Evolutionary conservation across 2,113 vertebrate genomes (phyloP).

Genomic region (Syngnathus floridae): DNA sequence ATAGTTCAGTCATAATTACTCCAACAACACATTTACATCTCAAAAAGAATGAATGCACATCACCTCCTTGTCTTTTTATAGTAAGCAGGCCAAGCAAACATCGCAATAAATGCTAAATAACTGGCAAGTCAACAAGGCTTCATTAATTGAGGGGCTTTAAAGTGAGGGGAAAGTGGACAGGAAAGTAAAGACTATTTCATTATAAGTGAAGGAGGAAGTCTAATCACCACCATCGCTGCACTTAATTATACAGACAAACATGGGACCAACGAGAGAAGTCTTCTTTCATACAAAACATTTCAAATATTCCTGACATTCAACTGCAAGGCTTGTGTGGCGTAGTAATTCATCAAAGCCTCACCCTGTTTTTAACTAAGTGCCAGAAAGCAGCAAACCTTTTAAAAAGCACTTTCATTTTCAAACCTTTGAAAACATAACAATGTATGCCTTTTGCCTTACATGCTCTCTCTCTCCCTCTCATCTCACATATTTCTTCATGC

Average conservation of each 20-base stretch:
- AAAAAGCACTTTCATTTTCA: constrained; percentile 32
- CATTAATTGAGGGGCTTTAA: constrained; percentile 14
- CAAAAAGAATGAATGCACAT: constrained; percentile 10
- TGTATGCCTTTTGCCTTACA: background rate
- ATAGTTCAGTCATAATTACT: background rate
- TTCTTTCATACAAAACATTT: constrained; percentile 18
- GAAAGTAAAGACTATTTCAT: background rate
- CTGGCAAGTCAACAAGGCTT: constrained; percentile 3
- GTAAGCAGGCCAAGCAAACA: constrained; percentile 18
- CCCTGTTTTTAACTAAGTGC: constrained; percentile 42
- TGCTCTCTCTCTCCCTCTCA: too few relatives aligned
- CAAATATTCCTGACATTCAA: constrained; percentile 28
- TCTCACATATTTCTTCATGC: too few relatives aligned
- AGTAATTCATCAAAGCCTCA: constrained; percentile 24
- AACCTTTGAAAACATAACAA: constrained; percentile 6
- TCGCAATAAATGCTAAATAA: constrained; percentile 17
- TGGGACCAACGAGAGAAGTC: constrained; percentile 18
- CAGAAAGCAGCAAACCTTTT: constrained; percentile 32
- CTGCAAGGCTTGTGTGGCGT: constrained; percentile 21
- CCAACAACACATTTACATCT: constrained; percentile 10
- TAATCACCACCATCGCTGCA: constrained; percentile 10
- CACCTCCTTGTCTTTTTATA: constrained; percentile 19
- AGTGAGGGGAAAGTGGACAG: constrained; percentile 19
- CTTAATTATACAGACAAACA: constrained; percentile 41
- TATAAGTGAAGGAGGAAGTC: constrained; percentile 21